Evolutionary conservation across 2,797 vertebrate species (phyloP).

Genomic region (Epinephelus awoara): DNA sequence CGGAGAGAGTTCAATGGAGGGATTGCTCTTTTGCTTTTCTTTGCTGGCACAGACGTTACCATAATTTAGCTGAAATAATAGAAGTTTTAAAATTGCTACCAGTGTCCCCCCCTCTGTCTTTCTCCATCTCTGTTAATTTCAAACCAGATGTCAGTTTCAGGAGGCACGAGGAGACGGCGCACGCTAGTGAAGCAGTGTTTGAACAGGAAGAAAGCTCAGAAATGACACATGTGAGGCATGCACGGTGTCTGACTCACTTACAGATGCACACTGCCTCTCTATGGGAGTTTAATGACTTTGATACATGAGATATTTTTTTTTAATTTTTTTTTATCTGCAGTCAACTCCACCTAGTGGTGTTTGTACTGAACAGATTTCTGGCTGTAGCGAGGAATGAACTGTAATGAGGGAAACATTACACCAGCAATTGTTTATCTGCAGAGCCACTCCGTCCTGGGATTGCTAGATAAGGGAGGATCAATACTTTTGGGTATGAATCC

Average conservation of each 20-base stretch:
- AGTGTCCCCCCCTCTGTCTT: slow-evolving; percentile 38
- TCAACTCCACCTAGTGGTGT: slow-evolving; percentile 86
- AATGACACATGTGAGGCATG: slow-evolving; percentile 35
- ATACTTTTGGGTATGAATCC: slow-evolving; percentile 43
- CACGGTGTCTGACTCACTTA: slow-evolving; percentile 45
- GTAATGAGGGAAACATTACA: slow-evolving; percentile 66
- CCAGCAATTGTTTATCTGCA: slow-evolving; percentile 62
- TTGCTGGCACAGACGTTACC: slow-evolving; percentile 43
- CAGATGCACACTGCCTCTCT: slow-evolving; percentile 60
- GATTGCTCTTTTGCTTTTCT: slow-evolving; percentile 55
- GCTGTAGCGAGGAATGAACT: slow-evolving; percentile 54
- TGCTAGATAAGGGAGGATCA: slow-evolving; percentile 45
- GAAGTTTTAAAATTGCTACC: slow-evolving; percentile 55
- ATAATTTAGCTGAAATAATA: slow-evolving; percentile 61
- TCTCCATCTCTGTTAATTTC: slow-evolving; percentile 39
- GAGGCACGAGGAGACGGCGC: slow-evolving; percentile 14
- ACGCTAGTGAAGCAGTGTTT: background rate
- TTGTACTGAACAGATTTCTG: slow-evolving; percentile 71
- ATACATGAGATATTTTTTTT: slow-evolving; percentile 58
- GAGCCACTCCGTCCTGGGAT: slow-evolving; percentile 48
- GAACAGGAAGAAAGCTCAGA: slow-evolving; percentile 35
- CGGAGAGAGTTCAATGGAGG: slow-evolving; percentile 45
- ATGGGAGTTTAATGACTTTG: slow-evolving; percentile 69
- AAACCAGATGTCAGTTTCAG: slow-evolving; percentile 55
- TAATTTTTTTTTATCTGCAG: slow-evolving; percentile 69